phyloP scores from a whole-genome alignment of 2,888 invertebrate species.

The Dexiosoma caninum region DNA sequence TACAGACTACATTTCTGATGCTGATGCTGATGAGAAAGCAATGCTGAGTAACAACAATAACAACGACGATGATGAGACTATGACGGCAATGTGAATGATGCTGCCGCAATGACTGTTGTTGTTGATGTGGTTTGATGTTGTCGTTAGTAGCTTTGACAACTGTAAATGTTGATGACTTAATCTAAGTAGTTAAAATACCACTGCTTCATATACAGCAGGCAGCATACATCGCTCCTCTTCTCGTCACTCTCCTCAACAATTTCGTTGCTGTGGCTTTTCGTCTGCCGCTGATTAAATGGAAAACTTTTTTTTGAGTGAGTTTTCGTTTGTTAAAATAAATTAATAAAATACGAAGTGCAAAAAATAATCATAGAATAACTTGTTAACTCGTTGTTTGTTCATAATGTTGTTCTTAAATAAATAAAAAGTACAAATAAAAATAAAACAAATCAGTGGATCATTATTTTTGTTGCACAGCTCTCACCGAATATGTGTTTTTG shows the following conservation, averaged over 20 bases:
- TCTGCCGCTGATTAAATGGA: slow-evolving; percentile 49
- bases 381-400: slow-evolving; percentile 56
- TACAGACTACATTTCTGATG: slow-evolving; percentile 1
- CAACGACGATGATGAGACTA: background rate
- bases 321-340: slow-evolving; percentile 54
- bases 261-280: background rate
- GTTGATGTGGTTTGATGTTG: slow-evolving; percentile 53
- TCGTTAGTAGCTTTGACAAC: slow-evolving; percentile 66
- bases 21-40: slow-evolving; percentile 28
- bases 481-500: background rate
- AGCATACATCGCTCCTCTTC: background rate
- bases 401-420: slow-evolving; percentile 36
- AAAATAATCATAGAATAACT: slow-evolving; percentile 44
- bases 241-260: background rate
- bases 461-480: slow-evolving; percentile 17
- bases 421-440: background rate
- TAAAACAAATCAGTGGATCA: slow-evolving; percentile 35
- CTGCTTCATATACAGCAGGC: background rate
- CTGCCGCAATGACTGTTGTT: slow-evolving; percentile 12
- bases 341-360: slow-evolving; percentile 12
- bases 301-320: slow-evolving; percentile 33
- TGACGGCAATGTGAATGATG: slow-evolving; percentile 32
- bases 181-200: slow-evolving; percentile 63
- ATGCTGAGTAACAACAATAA: background rate
- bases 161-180: slow-evolving; percentile 68